A percentile compares a stretch with the other conserved stretches of the same genome.
These are phyloP conservation scores for Falco naumanni DNA, from an alignment of 2,797 vertebrate genomes.

Conservation along the genomic window DNA sequence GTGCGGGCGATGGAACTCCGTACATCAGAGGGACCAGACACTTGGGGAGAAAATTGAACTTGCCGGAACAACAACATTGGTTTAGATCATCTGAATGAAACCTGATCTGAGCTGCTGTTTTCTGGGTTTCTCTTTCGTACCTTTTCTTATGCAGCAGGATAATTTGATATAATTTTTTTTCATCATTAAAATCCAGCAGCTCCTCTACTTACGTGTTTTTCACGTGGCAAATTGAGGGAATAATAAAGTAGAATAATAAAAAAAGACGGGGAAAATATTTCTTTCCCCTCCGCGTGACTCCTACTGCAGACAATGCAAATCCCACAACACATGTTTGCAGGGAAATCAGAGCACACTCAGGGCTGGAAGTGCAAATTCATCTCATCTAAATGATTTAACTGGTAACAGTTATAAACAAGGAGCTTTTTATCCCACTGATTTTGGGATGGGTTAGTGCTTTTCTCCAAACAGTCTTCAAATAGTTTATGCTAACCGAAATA, in stretches of 20 bases:
- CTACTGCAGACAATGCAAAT: conserved; percentile 20
- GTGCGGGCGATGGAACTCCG: not conserved
- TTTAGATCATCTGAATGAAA: conserved; percentile 25
- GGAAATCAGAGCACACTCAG: conserved; percentile 44
- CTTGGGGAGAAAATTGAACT: conserved; percentile 30
- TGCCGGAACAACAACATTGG: not conserved
- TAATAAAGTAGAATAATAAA: conserved; percentile 45
- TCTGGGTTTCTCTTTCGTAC: not conserved
- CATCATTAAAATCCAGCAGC: conserved; percentile 20
- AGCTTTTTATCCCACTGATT: conserved; percentile 42
- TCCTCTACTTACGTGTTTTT: not conserved
- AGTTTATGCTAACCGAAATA: conserved; percentile 39
- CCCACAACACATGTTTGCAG: conserved; percentile 22
- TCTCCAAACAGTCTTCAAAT: conserved; percentile 50
- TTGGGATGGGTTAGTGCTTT: conserved; percentile 22
- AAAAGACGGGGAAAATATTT: not conserved
- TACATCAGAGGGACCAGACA: not conserved
- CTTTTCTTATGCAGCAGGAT: not conserved
- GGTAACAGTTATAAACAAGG: conserved; percentile 40
- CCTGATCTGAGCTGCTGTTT: conserved; percentile 13
- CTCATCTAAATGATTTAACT: conserved; percentile 23
- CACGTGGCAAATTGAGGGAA: conserved; percentile 25
- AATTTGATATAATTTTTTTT: not conserved
- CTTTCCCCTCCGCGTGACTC: not conserved
- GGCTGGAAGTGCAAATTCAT: conserved; percentile 32